A percentile compares a stretch with the other conserved stretches of the same genome.
Evolutionary conservation across 1,140 invertebrate genomes (phyloP).

Genomic region (Orius laevigatus): DNA sequence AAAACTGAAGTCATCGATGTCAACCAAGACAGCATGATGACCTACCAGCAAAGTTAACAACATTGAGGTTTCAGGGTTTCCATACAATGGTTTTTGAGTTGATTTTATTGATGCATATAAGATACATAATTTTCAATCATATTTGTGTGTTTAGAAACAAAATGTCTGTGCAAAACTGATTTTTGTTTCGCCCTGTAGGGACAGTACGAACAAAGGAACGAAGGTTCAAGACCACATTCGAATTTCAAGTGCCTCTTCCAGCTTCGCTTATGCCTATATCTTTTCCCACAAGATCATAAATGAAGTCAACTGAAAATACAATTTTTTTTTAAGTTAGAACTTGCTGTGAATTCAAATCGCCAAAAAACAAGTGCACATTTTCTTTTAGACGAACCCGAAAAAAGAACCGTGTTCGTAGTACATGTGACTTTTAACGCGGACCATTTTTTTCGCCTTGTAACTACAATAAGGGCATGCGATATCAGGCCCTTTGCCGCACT

Average conservation of each 20-base stretch:
- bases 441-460: constrained; percentile 29
- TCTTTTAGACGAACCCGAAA: not conserved
- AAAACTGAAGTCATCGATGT: no score
- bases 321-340: not conserved
- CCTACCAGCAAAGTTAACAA: no score
- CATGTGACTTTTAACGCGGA: constrained; percentile 22
- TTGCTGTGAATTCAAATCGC: not conserved
- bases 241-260: constrained; percentile 30
- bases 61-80: no score
- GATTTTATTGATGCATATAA: no score
- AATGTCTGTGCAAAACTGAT: constrained; percentile 12
- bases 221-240: constrained; percentile 24
- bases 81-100: no score
- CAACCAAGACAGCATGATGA: no score
- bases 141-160: not conserved
- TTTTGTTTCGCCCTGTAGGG: constrained; percentile 23
- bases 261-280: constrained; percentile 26
- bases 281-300: constrained; percentile 13
- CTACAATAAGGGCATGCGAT: constrained; percentile 28
- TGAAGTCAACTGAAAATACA: constrained; percentile 3
- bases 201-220: constrained; percentile 24
- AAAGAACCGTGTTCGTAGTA: constrained; percentile 8
- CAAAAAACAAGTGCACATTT: not conserved
- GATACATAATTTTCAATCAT: no score
- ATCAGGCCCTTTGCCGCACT: constrained; percentile 29